Conservation (phyloP, 1,140 invertebrate genomes). For the Dryas iulia region DNA sequence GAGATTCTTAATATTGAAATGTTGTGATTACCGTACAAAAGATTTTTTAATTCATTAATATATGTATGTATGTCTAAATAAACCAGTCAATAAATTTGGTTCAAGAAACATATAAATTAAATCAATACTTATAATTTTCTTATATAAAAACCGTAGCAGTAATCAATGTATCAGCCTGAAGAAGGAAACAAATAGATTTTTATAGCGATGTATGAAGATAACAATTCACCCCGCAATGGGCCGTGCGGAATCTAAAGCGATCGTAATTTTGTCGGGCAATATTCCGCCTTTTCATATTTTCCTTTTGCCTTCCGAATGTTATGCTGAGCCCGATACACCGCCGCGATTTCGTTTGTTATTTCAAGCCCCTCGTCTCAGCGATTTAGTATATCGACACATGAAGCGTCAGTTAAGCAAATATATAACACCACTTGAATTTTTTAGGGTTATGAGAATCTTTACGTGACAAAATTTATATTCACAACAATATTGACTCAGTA, state of each 20-base stretch:
- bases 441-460: conserved; percentile 12
- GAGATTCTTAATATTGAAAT: no score
- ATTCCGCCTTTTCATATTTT: conserved; percentile 77
- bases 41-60: no score
- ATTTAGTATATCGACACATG: conserved; percentile 62
- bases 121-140: background rate
- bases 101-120: background rate
- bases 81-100: no score
- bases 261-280: conserved; percentile 77
- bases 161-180: conserved; percentile 45
- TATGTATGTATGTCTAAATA: no score
- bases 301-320: conserved; percentile 69
- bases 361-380: conserved; percentile 54
- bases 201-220: conserved; percentile 71
- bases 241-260: conserved; percentile 75
- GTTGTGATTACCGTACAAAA: no score
- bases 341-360: conserved; percentile 74
- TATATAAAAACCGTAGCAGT: conserved; percentile 7
- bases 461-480: conserved; percentile 19
- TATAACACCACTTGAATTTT: conserved; percentile 37
- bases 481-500: background rate
- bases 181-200: conserved; percentile 72
- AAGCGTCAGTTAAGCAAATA: conserved; percentile 62
- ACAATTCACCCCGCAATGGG: conserved; percentile 76
- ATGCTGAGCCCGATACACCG: conserved; percentile 60